Conservation (phyloP, 2,797 vertebrate species). For the Calcarius lapponicus region DNA sequence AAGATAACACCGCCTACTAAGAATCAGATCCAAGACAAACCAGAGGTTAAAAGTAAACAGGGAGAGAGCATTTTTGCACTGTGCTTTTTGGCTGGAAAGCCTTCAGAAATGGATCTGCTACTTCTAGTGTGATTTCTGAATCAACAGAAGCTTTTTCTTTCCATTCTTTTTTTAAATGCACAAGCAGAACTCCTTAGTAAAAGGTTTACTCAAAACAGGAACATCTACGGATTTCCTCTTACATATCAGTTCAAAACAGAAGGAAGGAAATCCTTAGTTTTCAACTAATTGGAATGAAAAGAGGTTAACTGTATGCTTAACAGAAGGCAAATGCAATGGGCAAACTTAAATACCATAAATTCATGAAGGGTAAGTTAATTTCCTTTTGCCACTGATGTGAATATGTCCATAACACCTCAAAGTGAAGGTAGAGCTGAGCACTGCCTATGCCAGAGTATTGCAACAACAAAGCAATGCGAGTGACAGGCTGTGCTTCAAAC, state of each 20-base stretch:
- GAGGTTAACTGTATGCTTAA: conserved; percentile 56
- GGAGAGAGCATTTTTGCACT: conserved; percentile 31
- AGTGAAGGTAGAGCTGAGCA: not conserved
- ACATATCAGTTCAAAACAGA: conserved; percentile 78
- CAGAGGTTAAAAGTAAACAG: conserved; percentile 61
- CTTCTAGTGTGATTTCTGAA: not conserved
- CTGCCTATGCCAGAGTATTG: not conserved
- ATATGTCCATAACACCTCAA: not conserved
- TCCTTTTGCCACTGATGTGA: not conserved
- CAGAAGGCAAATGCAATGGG: conserved; percentile 24
- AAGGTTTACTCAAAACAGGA: conserved; percentile 82
- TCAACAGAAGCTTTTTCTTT: conserved; percentile 48
- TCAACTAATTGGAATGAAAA: conserved; percentile 67
- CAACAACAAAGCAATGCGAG: not conserved
- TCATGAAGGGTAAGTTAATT: conserved; percentile 7
- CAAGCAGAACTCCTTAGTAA: conserved; percentile 52
- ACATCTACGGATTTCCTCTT: conserved; percentile 85
- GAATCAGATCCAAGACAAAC: conserved; percentile 66
- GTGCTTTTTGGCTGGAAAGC: conserved; percentile 32
- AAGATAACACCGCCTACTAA: conserved; percentile 58
- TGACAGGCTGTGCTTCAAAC: not conserved
- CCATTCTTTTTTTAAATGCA: conserved; percentile 50
- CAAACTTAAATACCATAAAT: conserved; percentile 15
- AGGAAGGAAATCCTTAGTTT: conserved; percentile 84
- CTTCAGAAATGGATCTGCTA: conserved; percentile 18